Evolutionary conservation across 2,888 invertebrate species (phyloP).

Genomic region (Hartigia nigra): DNA sequence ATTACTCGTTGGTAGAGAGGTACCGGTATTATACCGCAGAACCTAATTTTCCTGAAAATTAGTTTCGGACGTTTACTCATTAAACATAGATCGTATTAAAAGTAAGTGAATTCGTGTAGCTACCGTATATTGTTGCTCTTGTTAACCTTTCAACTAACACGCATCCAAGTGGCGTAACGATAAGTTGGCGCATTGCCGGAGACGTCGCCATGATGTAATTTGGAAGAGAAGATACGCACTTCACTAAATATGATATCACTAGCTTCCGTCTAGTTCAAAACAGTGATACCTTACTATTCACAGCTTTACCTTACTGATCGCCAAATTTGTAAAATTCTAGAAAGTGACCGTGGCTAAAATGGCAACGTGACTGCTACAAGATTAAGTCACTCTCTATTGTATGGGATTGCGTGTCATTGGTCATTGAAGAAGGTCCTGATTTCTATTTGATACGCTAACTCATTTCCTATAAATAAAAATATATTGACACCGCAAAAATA

Average conservation of each 20-base stretch:
- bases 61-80: conserved; percentile 33
- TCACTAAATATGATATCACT: too few relatives aligned
- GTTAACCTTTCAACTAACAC: too few relatives aligned
- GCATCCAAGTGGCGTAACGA: too few relatives aligned
- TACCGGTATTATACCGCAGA: neutral
- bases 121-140: conserved; percentile 18
- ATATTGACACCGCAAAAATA: neutral
- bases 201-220: too few relatives aligned
- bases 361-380: too few relatives aligned
- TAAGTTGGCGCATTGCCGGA: too few relatives aligned
- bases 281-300: too few relatives aligned
- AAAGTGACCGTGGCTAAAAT: too few relatives aligned
- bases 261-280: too few relatives aligned
- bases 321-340: too few relatives aligned
- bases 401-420: neutral
- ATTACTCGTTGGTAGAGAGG: neutral
- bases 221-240: too few relatives aligned
- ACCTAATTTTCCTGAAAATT: conserved; percentile 38
- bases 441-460: neutral
- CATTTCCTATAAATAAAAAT: neutral
- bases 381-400: neutral
- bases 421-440: neutral
- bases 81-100: conserved; percentile 17
- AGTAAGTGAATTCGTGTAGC: conserved; percentile 13
- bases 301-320: too few relatives aligned